A percentile compares a stretch with the other conserved stretches of the same genome.
These are phyloP conservation scores for Crotalus helleri DNA, from an alignment of 2,113 vertebrate species.

Conservation along the genomic window DNA sequence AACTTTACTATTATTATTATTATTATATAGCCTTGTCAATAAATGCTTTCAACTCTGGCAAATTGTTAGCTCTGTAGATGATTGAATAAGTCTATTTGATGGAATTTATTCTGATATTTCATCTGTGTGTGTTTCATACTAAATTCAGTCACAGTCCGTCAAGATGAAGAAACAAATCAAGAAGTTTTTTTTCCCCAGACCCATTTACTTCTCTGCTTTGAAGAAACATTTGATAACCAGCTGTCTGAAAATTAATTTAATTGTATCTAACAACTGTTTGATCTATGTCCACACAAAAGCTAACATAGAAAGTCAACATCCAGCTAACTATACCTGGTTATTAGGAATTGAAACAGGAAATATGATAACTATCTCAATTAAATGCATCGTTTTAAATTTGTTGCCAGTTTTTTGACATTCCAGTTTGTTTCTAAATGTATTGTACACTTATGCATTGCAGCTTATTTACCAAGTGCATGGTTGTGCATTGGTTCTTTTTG, in stretches of 20 bases:
- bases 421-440: neutral
- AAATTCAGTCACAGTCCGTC: neutral
- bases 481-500: neutral
- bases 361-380: neutral
- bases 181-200: neutral
- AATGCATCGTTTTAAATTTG: neutral
- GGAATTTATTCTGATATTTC: neutral
- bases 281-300: neutral
- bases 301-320: neutral
- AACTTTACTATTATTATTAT: too few relatives aligned
- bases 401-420: neutral
- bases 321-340: conserved; percentile 22
- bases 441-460: neutral
- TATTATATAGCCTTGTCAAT: neutral
- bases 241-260: conserved; percentile 28
- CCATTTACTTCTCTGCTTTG: conserved; percentile 14
- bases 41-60: neutral
- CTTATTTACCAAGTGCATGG: neutral
- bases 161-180: conserved; percentile 6
- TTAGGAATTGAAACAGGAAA: neutral
- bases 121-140: conserved; percentile 2
- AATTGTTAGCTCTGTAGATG: neutral
- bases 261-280: conserved; percentile 1
- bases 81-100: neutral
- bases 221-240: conserved; percentile 32